Evolutionary conservation across 2,113 vertebrate genomes (phyloP).

Genomic region (Glaucomys volans): DNA sequence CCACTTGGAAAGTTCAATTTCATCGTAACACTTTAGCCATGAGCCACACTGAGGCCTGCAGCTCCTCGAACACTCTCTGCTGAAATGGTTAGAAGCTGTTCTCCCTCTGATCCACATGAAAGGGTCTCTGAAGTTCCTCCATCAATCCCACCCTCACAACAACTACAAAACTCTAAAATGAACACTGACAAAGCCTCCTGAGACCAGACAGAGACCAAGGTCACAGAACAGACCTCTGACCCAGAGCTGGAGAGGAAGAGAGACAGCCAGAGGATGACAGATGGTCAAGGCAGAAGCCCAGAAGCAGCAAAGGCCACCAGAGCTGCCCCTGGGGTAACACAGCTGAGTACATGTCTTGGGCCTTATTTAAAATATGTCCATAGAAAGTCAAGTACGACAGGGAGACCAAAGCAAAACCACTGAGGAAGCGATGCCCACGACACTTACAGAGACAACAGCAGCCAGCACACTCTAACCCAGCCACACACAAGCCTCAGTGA

Average conservation of each 20-base stretch:
- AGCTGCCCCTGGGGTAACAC: no score
- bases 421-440: not conserved
- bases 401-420: not conserved
- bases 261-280: not conserved
- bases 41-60: not conserved
- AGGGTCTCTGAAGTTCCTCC: not conserved
- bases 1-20: not conserved
- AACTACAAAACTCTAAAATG: not conserved
- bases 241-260: not conserved
- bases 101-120: not conserved
- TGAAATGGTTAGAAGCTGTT: not conserved
- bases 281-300: not conserved
- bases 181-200: not conserved
- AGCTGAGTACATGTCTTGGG: rapidly evolving
- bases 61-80: not conserved
- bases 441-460: not conserved
- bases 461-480: not conserved
- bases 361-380: no score
- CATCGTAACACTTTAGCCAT: not conserved
- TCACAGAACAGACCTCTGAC: not conserved
- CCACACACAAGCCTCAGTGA: not conserved
- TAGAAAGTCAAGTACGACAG: not conserved
- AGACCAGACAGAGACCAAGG: not conserved
- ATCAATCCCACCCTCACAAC: not conserved
- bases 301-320: not conserved